Conservation (phyloP, 2,113 vertebrate species). For the Oenanthe melanoleuca region DNA sequence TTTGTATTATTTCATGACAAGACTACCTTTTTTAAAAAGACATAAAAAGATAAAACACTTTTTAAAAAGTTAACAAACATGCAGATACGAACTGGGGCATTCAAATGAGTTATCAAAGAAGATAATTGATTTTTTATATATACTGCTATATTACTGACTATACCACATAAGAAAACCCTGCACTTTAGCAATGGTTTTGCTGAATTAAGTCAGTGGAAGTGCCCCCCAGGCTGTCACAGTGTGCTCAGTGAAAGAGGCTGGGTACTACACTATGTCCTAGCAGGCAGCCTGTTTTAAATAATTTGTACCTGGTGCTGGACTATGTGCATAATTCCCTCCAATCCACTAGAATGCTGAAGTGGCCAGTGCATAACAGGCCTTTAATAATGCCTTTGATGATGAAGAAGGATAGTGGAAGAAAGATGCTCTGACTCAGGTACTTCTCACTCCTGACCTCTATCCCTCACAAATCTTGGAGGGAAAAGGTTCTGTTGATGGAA, state of each 20-base stretch:
- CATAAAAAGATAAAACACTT: background rate
- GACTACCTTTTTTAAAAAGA: background rate
- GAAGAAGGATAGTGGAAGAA: background rate
- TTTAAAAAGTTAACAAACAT: background rate
- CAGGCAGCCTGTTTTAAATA: background rate
- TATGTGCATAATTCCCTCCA: background rate
- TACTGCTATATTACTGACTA: background rate
- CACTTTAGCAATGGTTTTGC: background rate
- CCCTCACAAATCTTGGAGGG: background rate
- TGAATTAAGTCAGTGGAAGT: background rate
- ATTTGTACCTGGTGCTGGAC: background rate
- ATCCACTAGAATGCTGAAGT: background rate
- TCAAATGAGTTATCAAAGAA: background rate
- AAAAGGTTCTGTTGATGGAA: background rate
- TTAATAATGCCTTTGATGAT: background rate
- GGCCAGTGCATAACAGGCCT: background rate
- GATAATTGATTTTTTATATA: accelerated
- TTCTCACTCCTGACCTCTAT: background rate
- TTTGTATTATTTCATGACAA: background rate
- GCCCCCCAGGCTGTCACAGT: background rate
- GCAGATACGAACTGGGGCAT: background rate
- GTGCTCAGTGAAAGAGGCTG: background rate
- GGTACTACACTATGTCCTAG: background rate
- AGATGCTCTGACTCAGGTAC: background rate
- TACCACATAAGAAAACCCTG: background rate